Base-by-base conservation (phyloP, 2,888 invertebrate species). In the Bombyx huttoni region DNA sequence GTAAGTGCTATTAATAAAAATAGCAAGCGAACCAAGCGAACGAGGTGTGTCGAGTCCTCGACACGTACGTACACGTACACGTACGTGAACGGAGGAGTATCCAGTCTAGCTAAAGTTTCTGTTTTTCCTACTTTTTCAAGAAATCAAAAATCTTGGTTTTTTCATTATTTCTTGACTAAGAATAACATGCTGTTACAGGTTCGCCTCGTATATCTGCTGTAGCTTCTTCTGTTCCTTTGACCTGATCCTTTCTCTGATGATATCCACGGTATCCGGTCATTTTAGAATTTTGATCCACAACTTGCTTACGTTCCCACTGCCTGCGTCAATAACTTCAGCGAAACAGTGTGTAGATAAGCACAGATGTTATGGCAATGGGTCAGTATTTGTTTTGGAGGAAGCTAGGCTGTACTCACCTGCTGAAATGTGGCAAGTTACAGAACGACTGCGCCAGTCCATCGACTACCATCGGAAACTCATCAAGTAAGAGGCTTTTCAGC, bases 261-360 rank as follows among this genome's bases (percentile, higher is more conserved):
- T 68, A 9, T 63, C 67, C 33, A 58, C 59, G 12, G 33, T 66
- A 6, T 64, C 60, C 56, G 68, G 68, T 1, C 68, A 68, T 52
- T 57, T 65, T 46, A 59, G 64, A 50, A 61, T 64, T 49, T 55
- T 68, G 6, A n/a, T 61, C 9, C 49, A 63, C n/a, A 49, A 49
- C 0, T 50, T 64, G 35, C 52, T 50, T 8, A 57, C 56, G 0
- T 63, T 64, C 33, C 64, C 65, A 2, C 53, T 46, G 49, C 59
- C 67, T 3, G 52, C 54, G 3, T 46, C 49, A 3, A 40, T 40
- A 14, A 47, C n/a, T 12, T 8, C 34, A 7, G 46, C 50, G 8
- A n/a, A 46, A 8, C n/a, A 51, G 50, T 35, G 60, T 58, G 46
- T 56, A 59, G 0, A 24, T 53, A 0, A 52, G 57, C 2, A 40